phyloP scores from a whole-genome alignment of 2,113 vertebrate species.

The Turnix velox region DNA sequence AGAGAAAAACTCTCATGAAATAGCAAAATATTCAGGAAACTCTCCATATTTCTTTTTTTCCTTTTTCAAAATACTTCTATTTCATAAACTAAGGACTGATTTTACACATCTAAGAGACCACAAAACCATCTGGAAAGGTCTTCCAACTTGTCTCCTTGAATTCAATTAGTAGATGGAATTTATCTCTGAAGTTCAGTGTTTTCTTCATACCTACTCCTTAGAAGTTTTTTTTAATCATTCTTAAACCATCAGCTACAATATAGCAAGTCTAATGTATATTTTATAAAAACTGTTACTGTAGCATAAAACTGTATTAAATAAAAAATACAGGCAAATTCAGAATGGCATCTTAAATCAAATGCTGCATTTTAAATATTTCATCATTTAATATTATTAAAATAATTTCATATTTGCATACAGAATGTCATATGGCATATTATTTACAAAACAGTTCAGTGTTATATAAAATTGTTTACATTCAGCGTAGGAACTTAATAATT shows the following conservation, averaged over 20 bases:
- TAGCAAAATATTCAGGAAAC: neutral
- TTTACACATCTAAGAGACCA: neutral
- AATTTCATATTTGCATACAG: constrained; percentile 55
- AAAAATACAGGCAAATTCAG: neutral
- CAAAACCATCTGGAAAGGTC: neutral
- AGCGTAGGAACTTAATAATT: neutral
- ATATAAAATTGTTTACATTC: constrained; percentile 51
- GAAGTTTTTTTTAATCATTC: neutral
- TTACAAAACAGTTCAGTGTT: constrained; percentile 39
- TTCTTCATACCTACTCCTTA: neutral
- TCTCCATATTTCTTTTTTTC: neutral
- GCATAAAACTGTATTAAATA: neutral
- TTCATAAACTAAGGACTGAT: neutral
- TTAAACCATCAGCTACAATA: neutral
- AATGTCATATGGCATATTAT: constrained; percentile 12
- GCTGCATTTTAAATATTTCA: neutral
- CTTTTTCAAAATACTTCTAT: neutral
- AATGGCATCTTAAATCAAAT: neutral
- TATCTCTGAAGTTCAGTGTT: neutral
- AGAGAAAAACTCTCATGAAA: neutral
- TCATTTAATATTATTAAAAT: constrained; percentile 62
- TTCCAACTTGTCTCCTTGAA: neutral
- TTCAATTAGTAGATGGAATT: neutral
- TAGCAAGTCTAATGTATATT: neutral
- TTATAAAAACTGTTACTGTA: neutral